Evolutionary conservation across 2,797 vertebrate species (phyloP), one percentile per base, ranked within the genome.

Genomic region (Salmo trutta): DNA sequence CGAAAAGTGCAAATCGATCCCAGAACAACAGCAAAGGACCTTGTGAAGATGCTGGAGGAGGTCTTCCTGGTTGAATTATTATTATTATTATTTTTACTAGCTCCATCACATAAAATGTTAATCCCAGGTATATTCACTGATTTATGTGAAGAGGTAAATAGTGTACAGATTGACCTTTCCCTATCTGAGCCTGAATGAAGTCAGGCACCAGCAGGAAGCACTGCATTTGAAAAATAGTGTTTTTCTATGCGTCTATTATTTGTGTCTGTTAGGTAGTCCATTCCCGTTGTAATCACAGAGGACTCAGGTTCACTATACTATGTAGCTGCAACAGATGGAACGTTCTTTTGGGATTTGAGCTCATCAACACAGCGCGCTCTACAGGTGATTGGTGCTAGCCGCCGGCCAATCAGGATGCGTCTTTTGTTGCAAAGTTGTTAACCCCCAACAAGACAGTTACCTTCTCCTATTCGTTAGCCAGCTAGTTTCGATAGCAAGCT

Each of bases 361-460:
- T 75, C 88, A 86, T 72, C 24, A 31, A 54, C 21, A 75, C 51
- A 33, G 83, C 75, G 66, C 29, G 33, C 66, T 36, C 89, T 82
- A 84, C 91, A 88, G 84, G 86, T 93, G 94, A 95, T 94, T 94
- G 93, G 93, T 94, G 85, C 89, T 81, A 75, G 5, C 77, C 4
- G 2, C 41, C 10, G 41, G 41, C 96, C 96, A 97, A 96, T 96
- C 94, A 93, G 82, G 78, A 77, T 79, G 77, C 91, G 89, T 77
- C 90, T 94, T 90, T 94, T 91, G 92, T 93, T 94, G 95, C 95
- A 96, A 97, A 98, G 95, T 98, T 98, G 96, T 97, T 96, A 96
- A 96, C 96, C 96, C 95, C 94, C 90, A 92, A 92, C 91, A 90
- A 94, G 91, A 88, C 92, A 47, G 41, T 47, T 47, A 90, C 93